phyloP scores from a whole-genome alignment of 1,140 invertebrate species.

The Glossosoma conforme region DNA sequence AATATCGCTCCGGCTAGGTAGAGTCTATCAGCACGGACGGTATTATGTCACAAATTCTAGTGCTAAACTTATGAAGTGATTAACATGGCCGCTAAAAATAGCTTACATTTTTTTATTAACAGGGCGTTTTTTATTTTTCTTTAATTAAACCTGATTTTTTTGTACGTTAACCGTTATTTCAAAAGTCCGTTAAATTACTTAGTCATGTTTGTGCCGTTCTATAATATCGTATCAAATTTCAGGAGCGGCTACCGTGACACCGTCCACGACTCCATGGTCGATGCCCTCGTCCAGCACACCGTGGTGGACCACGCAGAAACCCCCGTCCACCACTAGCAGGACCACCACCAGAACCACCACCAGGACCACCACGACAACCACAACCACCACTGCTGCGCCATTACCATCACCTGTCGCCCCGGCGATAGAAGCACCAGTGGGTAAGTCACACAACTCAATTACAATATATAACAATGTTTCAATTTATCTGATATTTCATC shows the following conservation, averaged over 20 bases:
- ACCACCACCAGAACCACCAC: slow-evolving; percentile 37
- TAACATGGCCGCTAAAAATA: too few species aligned
- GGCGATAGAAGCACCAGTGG: slow-evolving; percentile 25
- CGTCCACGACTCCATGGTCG: slow-evolving; percentile 34
- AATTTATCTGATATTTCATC: neutral
- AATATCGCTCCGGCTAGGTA: too few species aligned
- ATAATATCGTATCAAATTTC: slow-evolving; percentile 18
- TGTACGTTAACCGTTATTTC: too few species aligned
- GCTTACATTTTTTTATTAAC: too few species aligned
- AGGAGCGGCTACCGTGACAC: slow-evolving; percentile 21
- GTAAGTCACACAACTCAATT: too few species aligned
- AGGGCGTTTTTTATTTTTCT: too few species aligned
- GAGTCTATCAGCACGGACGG: too few species aligned
- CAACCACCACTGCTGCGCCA: slow-evolving; percentile 34
- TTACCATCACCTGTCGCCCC: slow-evolving; percentile 34
- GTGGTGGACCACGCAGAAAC: slow-evolving; percentile 46
- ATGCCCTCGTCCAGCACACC: slow-evolving; percentile 39
- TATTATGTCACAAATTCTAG: too few species aligned
- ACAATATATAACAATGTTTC: neutral
- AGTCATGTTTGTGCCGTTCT: too few species aligned
- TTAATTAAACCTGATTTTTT: too few species aligned
- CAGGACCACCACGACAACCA: slow-evolving; percentile 37
- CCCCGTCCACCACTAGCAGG: slow-evolving; percentile 39
- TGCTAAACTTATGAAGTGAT: too few species aligned
- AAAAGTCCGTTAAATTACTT: too few species aligned